These are phyloP conservation scores for Cetonia aurata DNA, from an alignment of 2,888 invertebrate genomes.

Conservation along the genomic window DNA sequence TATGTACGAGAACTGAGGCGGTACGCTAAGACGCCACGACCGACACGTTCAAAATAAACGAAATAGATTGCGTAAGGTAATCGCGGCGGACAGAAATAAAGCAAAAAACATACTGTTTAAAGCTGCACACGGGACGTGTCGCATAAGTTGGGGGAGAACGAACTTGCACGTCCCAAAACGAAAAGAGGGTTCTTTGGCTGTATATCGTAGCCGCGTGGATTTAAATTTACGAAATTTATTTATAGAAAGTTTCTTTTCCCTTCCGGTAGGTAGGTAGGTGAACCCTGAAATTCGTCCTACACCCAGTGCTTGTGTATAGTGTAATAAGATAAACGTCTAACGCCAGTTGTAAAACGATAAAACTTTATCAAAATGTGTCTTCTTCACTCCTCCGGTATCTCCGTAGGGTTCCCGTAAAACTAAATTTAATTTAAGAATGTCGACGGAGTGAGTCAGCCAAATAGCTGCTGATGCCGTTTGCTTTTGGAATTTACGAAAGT, in stretches of 20 bases:
- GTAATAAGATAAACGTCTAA: slow-evolving; percentile 31
- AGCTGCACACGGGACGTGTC: not conserved
- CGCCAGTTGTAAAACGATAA: slow-evolving; percentile 16
- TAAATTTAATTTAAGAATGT: slow-evolving; percentile 18
- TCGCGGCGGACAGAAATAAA: slow-evolving; percentile 11
- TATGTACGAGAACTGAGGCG: not conserved
- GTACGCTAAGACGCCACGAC: not conserved
- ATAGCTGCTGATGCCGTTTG: not conserved
- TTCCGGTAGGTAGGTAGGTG: slow-evolving; percentile 24
- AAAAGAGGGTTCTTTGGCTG: slow-evolving; percentile 16
- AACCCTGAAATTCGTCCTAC: slow-evolving; percentile 5
- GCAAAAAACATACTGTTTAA: slow-evolving; percentile 9
- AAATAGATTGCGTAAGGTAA: slow-evolving; percentile 17
- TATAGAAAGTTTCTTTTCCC: slow-evolving; percentile 31
- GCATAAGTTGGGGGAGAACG: slow-evolving; percentile 1
- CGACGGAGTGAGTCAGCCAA: slow-evolving; percentile 2
- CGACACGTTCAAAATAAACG: slow-evolving; percentile 15
- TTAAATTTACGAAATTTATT: slow-evolving; percentile 38
- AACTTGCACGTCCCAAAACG: not conserved
- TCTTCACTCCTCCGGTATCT: too few species aligned
- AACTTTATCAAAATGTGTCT: slow-evolving; percentile 21
- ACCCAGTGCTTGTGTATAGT: not conserved
- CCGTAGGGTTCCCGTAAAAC: slow-evolving; percentile 1
- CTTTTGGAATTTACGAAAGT: slow-evolving; percentile 18
- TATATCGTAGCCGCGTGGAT: not conserved